Base-by-base conservation (phyloP, 2,888 invertebrate genomes). In the Eilema depressum region DNA sequence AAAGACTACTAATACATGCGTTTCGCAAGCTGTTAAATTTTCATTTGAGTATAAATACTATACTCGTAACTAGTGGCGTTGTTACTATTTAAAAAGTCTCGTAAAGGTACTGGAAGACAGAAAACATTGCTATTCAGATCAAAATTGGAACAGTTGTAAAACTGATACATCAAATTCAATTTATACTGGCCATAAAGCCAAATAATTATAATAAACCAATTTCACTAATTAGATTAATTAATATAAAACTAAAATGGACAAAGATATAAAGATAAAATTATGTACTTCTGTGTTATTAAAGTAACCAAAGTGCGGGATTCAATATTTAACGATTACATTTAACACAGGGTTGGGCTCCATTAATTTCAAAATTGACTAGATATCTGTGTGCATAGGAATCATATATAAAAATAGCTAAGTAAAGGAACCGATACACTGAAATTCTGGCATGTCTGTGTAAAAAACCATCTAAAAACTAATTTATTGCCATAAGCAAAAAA, bases 341-440 rank as follows among this genome's bases (percentile, higher is more conserved):
- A 89, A 91, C 92, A 91, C 91, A 90, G 89, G 91, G 85, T 87
- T 86, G 90, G 93, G 86, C 89, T 91, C 90, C 90, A 86, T 91
- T 94, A 94, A 94, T 95, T 95, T 95, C 95, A 94, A 93, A 93
- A 94, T 95, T 95, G 95, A 95, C 95, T 95, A 95, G 95, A 95
- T 94, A 93, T 89, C 95, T 95, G 94, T 91, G 93, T 94, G 95
- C 93, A 93, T 94, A 95, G 95, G 95, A 95, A 94, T 93, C 93
- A 90, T 93, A 91, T 88, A 91, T 92, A 90, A 92, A 68, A 93
- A 92, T 91, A 92, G 93, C 92, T 94, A 93, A 93, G 91, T 92
- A 92, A 93, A 94, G 93, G 94, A 95, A 94, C 94, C 93, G 87
- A 93, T 93, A 93, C 92, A 91, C 91, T 93, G 92, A 91, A 91